A percentile compares a stretch with the other conserved stretches of the same genome.
Conservation (phyloP, 2,888 invertebrate genomes). For the Eudasyphora cyanicolor region DNA sequence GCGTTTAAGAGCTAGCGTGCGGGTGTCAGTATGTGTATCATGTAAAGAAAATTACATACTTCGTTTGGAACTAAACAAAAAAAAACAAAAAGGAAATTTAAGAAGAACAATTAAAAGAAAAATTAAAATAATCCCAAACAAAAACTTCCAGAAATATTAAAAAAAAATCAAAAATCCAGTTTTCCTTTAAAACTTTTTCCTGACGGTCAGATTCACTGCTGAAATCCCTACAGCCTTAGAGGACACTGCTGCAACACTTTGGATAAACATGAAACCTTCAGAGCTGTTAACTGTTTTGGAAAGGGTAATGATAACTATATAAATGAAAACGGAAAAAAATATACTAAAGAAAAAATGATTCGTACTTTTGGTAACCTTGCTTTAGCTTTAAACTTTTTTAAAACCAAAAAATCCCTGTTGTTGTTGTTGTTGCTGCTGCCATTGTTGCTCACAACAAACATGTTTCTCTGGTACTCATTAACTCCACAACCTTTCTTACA, state of each 20-base stretch:
- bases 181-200: slow-evolving; percentile 19
- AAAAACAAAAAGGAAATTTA: slow-evolving; percentile 42
- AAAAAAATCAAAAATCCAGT: too few species aligned
- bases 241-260: neutral
- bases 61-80: slow-evolving; percentile 16
- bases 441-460: too few species aligned
- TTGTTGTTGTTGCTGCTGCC: neutral
- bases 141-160: too few species aligned
- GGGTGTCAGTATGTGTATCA: slow-evolving; percentile 3
- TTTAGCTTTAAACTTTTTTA: neutral
- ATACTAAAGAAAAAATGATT: too few species aligned
- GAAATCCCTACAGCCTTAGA: neutral
- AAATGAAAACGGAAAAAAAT: slow-evolving; percentile 11
- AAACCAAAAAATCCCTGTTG: too few species aligned
- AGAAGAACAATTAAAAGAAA: too few species aligned
- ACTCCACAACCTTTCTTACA: slow-evolving; percentile 36
- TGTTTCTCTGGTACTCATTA: slow-evolving; percentile 36
- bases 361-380: neutral
- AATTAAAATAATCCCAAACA: too few species aligned
- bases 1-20: neutral
- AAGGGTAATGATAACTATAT: slow-evolving; percentile 77
- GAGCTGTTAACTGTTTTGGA: slow-evolving; percentile 76
- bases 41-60: slow-evolving; percentile 37
- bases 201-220: neutral
- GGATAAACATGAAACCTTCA: slow-evolving; percentile 74